Base-by-base conservation (phyloP, 2,113 vertebrate species). In the Malurus alboscapulatus region DNA sequence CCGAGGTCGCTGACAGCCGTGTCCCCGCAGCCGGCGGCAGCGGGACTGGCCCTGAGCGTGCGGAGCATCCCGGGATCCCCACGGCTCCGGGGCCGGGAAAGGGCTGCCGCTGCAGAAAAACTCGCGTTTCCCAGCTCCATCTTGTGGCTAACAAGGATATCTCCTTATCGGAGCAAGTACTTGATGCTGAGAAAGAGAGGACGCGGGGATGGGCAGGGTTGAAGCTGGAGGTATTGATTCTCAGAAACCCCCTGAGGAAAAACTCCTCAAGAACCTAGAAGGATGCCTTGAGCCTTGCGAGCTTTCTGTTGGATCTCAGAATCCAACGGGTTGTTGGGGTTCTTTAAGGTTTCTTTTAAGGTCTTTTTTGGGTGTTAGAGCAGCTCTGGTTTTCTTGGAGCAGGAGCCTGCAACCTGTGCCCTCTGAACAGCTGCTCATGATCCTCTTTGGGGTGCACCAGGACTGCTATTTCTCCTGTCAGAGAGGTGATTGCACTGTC, bases 11-110 rank as follows among this genome's bases (percentile, higher is more conserved):
- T 26, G 88, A 2, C 65, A 53, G 53, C 42, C 4, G 25, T 19
- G 68, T 5, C 40, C 1, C 24, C 13, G 17, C 53, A 2, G 47
- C 51, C 18, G 68, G 14, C 12, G 7, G 51, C n/a, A 9, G 6
- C 42, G 5, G 42, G 9, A 2, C 59, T 1, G 32, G 4, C 4
- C 26, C 83, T 0, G 34, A 14, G 10, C 67, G 45, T 1, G 53
- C 4, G 24, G 34, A 1, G 45, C 68, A 1, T 2, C 42, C 59
- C 2, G 42, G 7, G 3, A 3, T 6, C 5, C 8, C 32, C 21
- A 0, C 3, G 2, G 8, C 32, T 1, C 11, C 6, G 4, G 32
- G 5, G 7, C 1, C 7, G 4, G 11, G 30, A 8, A 2, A 6
- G 7, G 8, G 2, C 27, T 12, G 27, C 11, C 1, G 7, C 5